phyloP scores from a whole-genome alignment of 2,113 vertebrate species.

The Proterorhinus semilunaris region DNA sequence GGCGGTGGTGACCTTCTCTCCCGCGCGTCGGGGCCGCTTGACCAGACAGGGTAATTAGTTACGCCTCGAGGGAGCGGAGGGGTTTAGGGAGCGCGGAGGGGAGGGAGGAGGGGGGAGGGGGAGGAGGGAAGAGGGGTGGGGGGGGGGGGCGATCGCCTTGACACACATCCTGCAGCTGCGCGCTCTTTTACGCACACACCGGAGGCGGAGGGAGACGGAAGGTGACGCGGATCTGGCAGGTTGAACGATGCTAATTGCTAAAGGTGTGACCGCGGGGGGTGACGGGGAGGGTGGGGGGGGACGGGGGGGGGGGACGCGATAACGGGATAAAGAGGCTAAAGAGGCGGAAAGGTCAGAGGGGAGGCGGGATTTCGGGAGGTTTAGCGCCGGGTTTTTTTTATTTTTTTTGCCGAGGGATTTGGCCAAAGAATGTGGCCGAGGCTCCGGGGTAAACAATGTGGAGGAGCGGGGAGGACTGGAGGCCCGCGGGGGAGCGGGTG shows the following conservation, averaged over 20 bases:
- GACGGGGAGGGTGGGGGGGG: too few relatives aligned
- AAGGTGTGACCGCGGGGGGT: neutral
- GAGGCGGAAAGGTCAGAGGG: too few relatives aligned
- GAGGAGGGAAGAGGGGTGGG: neutral
- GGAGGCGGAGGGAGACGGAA: neutral
- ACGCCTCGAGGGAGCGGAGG: slow-evolving; percentile 54
- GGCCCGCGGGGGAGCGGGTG: too few relatives aligned
- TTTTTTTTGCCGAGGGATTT: too few relatives aligned
- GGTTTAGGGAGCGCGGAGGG: neutral
- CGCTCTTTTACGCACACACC: neutral
- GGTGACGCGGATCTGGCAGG: neutral
- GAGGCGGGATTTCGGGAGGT: too few relatives aligned
- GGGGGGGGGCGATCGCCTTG: neutral
- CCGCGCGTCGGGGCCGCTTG: slow-evolving; percentile 60
- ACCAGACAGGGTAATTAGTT: slow-evolving; percentile 76
- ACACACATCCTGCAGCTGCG: neutral
- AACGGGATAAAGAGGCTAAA: too few relatives aligned
- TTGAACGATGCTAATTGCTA: neutral
- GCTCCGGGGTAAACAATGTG: too few relatives aligned
- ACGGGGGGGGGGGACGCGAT: too few relatives aligned
- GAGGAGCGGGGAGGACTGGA: too few relatives aligned
- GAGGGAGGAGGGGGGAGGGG: neutral
- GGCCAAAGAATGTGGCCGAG: too few relatives aligned
- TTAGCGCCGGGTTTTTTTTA: too few relatives aligned
- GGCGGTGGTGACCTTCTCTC: slow-evolving; percentile 67